Conservation (phyloP, 2,113 vertebrate species). For the Tonatia bakeri region DNA sequence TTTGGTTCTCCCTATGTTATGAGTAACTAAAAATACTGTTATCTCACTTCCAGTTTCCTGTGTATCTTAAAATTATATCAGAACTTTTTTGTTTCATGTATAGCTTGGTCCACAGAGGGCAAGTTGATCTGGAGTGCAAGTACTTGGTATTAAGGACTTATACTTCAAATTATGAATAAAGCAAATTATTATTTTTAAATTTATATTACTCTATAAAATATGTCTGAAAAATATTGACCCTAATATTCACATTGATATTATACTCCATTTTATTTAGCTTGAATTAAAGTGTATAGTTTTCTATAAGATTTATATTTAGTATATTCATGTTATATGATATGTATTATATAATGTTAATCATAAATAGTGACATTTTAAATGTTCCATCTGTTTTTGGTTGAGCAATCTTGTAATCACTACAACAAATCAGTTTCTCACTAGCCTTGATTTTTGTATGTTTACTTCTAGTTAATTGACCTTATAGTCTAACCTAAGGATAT, state of each 20-base stretch:
- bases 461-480: background rate
- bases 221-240: background rate
- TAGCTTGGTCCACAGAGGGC: background rate
- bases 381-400: background rate
- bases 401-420: background rate
- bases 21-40: background rate
- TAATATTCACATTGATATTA: background rate
- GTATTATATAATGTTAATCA: background rate
- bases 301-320: background rate
- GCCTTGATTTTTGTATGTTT: background rate
- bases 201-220: background rate
- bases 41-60: background rate
- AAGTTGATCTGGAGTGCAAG: background rate
- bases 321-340: background rate
- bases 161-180: background rate
- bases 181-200: background rate
- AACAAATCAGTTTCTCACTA: background rate
- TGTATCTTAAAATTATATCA: background rate
- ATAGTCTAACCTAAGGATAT: background rate
- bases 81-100: background rate
- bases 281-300: background rate
- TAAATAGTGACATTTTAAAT: constrained; percentile 1
- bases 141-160: background rate
- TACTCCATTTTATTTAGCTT: constrained; percentile 15
- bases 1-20: background rate